Percentiles rank a stretch among this genome's conserved stretches.
Conservation (phyloP, 2,888 invertebrate genomes). For the Sphaeridia pumilis region DNA sequence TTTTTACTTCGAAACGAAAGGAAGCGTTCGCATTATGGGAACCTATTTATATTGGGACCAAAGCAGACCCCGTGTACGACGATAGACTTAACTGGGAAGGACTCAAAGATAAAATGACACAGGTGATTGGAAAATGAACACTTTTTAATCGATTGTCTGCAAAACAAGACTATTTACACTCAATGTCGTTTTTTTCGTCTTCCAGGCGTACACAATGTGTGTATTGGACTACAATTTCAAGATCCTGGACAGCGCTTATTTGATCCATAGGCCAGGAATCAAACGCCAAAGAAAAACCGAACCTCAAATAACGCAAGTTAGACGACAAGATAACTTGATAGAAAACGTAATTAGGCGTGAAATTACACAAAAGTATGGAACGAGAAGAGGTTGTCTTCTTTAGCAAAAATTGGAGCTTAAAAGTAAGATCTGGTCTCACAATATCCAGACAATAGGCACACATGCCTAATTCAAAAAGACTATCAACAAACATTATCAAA, state of each 20-base stretch:
- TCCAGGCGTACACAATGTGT: conserved; percentile 40
- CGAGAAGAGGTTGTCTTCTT: conserved; percentile 23
- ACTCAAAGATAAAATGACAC: conserved; percentile 89
- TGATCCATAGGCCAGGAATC: conserved; percentile 41
- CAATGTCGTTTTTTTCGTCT: neutral
- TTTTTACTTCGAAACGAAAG: no score
- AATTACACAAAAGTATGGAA: conserved; percentile 23
- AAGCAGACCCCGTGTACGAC: conserved; percentile 53
- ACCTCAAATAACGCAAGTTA: conserved; percentile 18
- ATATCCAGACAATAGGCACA: no score
- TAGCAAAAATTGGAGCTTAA: no score
- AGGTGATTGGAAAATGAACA: conserved; percentile 60
- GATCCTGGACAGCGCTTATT: conserved; percentile 40
- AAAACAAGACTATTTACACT: neutral
- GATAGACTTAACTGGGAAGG: conserved; percentile 90
- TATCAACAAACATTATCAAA: no score
- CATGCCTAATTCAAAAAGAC: no score
- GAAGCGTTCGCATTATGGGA: no score
- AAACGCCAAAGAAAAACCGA: conserved; percentile 34
- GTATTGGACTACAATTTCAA: conserved; percentile 39
- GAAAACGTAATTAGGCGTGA: conserved; percentile 21
- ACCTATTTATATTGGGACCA: conserved; percentile 84
- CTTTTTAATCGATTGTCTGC: neutral
- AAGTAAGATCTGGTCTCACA: no score
- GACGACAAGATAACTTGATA: conserved; percentile 27